Percentiles rank a stretch among this genome's conserved stretches.
Evolutionary conservation across 2,888 invertebrate species (phyloP).

Genomic region (Habroteleia sp.): DNA sequence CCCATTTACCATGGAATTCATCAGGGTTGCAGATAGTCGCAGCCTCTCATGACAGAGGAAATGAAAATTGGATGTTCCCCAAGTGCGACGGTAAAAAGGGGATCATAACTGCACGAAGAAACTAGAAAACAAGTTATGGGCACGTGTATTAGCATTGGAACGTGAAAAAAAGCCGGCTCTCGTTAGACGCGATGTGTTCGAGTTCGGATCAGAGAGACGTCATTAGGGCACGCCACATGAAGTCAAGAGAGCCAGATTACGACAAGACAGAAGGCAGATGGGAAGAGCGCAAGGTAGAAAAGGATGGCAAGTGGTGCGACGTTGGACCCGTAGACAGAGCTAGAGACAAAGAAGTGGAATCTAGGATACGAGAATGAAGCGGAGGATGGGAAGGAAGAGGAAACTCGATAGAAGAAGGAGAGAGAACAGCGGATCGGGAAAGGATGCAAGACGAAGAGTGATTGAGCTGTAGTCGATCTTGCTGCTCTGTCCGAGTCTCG

Average conservation of each 20-base stretch:
- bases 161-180: constrained; percentile 75
- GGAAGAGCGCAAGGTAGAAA: constrained; percentile 42
- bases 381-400: constrained; percentile 28
- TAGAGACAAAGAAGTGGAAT: constrained; percentile 53
- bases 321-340: constrained; percentile 41
- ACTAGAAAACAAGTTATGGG: constrained; percentile 23
- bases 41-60: no score
- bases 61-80: no score
- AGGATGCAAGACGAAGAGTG: constrained; percentile 79
- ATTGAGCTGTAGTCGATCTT: constrained; percentile 81
- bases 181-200: constrained; percentile 75
- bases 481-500: constrained; percentile 77
- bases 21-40: no score
- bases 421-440: constrained; percentile 63
- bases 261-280: constrained; percentile 69
- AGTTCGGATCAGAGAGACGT: constrained; percentile 75
- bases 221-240: constrained; percentile 80
- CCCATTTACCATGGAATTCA: no score
- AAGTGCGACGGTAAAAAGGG: no score
- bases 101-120: no score
- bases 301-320: constrained; percentile 40
- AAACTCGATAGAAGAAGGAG: constrained; percentile 46
- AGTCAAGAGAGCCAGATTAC: constrained; percentile 74
- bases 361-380: constrained; percentile 20
- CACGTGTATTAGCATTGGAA: constrained; percentile 78